Conservation (phyloP, 1,140 invertebrate genomes). For the Ips typographus region DNA sequence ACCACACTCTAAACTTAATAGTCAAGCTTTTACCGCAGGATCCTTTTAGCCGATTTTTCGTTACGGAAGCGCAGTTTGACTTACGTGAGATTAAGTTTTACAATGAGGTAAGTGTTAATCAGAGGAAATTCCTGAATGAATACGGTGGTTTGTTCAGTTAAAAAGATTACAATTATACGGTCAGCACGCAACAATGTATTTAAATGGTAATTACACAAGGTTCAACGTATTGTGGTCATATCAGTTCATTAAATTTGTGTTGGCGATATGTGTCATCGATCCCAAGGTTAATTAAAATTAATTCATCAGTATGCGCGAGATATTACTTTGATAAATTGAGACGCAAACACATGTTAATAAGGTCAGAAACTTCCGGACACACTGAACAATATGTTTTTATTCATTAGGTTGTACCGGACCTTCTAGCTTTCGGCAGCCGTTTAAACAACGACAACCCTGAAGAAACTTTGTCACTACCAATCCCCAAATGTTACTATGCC, state of each 20-base stretch:
- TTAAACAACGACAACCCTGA: constrained; percentile 51
- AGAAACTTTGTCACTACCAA: constrained; percentile 55
- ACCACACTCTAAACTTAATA: constrained; percentile 60
- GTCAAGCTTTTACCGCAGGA: constrained; percentile 75
- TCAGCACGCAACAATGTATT: neutral
- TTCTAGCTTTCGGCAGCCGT: constrained; percentile 55
- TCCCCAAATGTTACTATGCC: constrained; percentile 66
- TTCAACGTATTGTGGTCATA: neutral
- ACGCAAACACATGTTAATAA: no score
- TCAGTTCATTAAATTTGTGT: constrained; percentile 5
- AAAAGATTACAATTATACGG: no score
- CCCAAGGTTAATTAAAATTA: neutral
- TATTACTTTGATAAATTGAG: no score
- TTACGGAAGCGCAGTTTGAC: constrained; percentile 79
- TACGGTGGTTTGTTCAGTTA: no score
- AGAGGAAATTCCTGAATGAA: neutral
- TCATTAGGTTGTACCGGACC: constrained; percentile 63
- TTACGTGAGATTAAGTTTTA: constrained; percentile 81
- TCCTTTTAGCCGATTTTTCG: constrained; percentile 73
- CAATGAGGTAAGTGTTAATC: constrained; percentile 62
- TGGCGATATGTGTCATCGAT: constrained; percentile 7
- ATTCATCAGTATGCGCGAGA: neutral
- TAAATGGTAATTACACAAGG: neutral
- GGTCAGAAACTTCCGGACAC: no score
- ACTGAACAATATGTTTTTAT: no score